Conservation (phyloP, 2,113 vertebrate genomes). For the Lampris incognitus region DNA sequence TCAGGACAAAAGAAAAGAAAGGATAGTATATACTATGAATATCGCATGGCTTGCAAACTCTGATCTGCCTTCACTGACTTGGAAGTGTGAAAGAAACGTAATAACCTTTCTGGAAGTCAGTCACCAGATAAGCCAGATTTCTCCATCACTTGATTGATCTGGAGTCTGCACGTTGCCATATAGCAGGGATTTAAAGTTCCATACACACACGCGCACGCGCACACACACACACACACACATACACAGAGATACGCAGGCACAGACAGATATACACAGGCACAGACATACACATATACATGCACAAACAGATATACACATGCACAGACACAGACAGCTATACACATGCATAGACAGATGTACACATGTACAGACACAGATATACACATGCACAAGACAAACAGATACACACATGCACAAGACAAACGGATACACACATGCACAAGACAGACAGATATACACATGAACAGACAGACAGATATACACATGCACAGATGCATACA, state of each 20-base stretch:
- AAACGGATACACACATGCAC: background rate
- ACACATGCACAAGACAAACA: background rate
- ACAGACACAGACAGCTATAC: slow-evolving; percentile 1
- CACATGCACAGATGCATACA: slow-evolving; percentile 2
- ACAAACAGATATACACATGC: background rate
- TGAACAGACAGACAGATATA: background rate
- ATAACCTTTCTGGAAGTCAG: background rate
- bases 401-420: background rate
- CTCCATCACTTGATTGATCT: background rate
- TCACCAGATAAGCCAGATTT: background rate
- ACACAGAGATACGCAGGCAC: background rate
- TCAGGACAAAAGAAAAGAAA: no score
- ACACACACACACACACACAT: slow-evolving; percentile 4
- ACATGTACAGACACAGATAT: background rate
- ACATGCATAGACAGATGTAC: background rate
- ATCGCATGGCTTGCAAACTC: no score
- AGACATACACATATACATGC: background rate
- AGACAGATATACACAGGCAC: background rate
- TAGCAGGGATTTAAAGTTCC: slow-evolving; percentile 15
- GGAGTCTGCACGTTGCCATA: slow-evolving; percentile 9
- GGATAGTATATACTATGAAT: no score
- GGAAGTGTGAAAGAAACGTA: background rate
- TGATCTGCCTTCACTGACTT: no score
- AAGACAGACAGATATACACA: background rate
- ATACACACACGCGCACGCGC: background rate